Conservation (phyloP, 1,140 invertebrate genomes). For the Temnothorax longispinosus region DNA sequence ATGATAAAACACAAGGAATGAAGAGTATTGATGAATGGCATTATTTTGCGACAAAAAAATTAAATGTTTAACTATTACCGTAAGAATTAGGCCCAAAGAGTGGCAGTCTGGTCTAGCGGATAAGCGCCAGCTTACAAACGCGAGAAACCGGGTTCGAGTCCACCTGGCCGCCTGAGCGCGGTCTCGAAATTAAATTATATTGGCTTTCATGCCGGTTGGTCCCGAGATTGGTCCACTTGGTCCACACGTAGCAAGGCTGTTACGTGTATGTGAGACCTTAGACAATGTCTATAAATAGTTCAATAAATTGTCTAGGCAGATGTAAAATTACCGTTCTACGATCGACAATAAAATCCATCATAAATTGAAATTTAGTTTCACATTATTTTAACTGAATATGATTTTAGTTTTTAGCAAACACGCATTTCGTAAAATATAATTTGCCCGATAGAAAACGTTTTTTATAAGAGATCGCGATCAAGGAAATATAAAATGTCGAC, state of each 20-base stretch:
- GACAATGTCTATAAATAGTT: too few species aligned
- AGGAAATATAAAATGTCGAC: slow-evolving; percentile 30
- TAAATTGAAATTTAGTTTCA: neutral
- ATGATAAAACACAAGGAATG: neutral
- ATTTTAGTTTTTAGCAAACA: neutral
- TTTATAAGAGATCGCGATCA: slow-evolving; percentile 6
- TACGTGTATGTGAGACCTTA: too few species aligned
- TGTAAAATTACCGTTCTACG: neutral
- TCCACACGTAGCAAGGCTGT: too few species aligned
- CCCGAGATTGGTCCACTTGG: too few species aligned
- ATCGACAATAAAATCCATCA: neutral
- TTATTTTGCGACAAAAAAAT: neutral
- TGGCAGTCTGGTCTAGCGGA: too few species aligned
- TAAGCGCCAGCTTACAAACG: too few species aligned
- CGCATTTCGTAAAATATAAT: neutral
- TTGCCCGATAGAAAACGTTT: neutral
- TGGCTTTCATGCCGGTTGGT: too few species aligned
- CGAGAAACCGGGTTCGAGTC: too few species aligned
- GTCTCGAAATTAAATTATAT: too few species aligned
- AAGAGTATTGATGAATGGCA: neutral
- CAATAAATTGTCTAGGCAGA: too few species aligned
- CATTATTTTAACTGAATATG: neutral
- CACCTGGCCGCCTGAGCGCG: too few species aligned
- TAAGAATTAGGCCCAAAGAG: too few species aligned
- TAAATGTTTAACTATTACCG: neutral